A percentile compares a stretch with the other conserved stretches of the same genome.
Evolutionary conservation across 2,113 vertebrate genomes (phyloP).

Genomic region (Actenoides hombroni): DNA sequence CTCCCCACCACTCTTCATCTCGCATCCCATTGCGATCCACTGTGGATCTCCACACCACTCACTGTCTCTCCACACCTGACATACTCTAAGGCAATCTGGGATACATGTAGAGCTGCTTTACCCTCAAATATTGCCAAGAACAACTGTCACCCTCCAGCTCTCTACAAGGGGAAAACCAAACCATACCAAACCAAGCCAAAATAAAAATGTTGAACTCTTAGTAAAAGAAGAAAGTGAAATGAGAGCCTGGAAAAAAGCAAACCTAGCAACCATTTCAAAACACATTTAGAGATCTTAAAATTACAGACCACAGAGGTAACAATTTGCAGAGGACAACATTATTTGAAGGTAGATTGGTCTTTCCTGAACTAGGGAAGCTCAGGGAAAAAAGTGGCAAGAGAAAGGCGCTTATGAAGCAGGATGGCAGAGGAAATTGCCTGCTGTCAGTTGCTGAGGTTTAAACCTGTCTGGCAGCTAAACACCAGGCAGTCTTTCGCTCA

Average conservation of each 20-base stretch:
- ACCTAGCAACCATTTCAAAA: background rate
- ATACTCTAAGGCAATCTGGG: too few species aligned
- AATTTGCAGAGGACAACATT: background rate
- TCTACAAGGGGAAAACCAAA: background rate
- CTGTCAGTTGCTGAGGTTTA: background rate
- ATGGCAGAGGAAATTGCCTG: background rate
- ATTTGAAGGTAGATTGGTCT: background rate
- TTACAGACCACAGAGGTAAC: background rate
- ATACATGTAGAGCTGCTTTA: too few species aligned
- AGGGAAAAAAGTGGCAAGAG: background rate
- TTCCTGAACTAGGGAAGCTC: background rate
- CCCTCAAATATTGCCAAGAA: too few species aligned
- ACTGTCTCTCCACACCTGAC: too few species aligned
- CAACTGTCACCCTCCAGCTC: background rate
- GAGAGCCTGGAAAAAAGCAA: background rate
- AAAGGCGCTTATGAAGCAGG: background rate
- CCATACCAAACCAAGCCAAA: background rate
- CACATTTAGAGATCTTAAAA: background rate
- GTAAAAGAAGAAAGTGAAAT: background rate
- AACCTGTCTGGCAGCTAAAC: background rate
- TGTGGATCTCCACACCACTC: too few species aligned
- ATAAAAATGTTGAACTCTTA: accelerated
- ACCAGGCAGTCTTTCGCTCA: background rate
- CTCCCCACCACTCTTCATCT: too few species aligned
- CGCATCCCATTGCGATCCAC: too few species aligned